Conservation (phyloP, 2,888 invertebrate genomes). For the Acanthosepion lycidas region DNA sequence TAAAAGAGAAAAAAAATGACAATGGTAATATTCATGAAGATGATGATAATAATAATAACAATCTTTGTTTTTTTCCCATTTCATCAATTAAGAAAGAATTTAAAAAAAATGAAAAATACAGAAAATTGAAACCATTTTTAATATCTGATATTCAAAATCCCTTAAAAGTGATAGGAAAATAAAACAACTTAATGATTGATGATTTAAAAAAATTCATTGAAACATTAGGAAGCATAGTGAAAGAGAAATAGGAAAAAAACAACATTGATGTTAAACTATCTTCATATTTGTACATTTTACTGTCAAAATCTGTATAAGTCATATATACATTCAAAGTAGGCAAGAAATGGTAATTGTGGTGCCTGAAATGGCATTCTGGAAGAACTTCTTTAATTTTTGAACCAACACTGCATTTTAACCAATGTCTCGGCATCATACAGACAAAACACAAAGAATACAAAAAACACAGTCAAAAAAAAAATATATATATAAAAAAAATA, state of each 20-base stretch:
- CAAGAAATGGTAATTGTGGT: neutral
- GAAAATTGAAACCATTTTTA: neutral
- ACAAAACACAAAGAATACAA: neutral
- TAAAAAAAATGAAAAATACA: neutral
- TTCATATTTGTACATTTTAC: slow-evolving; percentile 33
- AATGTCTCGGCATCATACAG: neutral
- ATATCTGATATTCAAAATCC: neutral
- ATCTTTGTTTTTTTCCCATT: neutral
- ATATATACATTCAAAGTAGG: slow-evolving; percentile 15
- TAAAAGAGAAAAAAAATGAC: neutral
- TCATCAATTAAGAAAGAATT: neutral
- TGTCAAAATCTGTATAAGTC: neutral
- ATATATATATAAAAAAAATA: neutral
- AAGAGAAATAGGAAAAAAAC: slow-evolving; percentile 8
- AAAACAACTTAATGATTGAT: neutral
- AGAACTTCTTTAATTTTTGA: neutral
- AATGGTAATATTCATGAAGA: neutral
- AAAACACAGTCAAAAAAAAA: neutral
- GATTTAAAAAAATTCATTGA: neutral
- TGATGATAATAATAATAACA: slow-evolving; percentile 5
- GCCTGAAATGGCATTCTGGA: neutral
- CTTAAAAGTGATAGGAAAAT: neutral
- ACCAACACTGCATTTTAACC: neutral
- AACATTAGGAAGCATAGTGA: neutral
- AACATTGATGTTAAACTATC: slow-evolving; percentile 22